Evolutionary conservation across 2,797 vertebrate species (phyloP).

Genomic region (Vespertilio murinus): DNA sequence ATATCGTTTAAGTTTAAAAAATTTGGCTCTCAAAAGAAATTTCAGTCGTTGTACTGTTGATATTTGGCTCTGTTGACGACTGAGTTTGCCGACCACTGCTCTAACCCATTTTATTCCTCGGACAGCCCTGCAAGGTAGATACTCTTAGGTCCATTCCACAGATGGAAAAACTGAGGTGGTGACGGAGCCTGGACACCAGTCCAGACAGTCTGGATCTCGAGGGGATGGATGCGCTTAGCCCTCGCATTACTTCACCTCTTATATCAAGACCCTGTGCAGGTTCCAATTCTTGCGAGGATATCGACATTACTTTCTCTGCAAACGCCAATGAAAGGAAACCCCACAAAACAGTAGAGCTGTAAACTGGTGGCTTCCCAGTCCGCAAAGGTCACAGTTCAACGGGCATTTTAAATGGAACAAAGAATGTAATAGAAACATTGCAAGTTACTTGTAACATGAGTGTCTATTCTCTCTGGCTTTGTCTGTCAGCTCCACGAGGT

Average conservation of each 20-base stretch:
- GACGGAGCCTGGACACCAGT: background rate
- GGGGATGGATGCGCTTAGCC: background rate
- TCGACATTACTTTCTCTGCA: background rate
- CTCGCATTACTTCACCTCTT: background rate
- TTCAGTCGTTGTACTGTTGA: no score
- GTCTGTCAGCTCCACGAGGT: background rate
- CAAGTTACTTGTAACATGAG: slow-evolving; percentile 15
- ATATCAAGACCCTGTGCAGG: background rate
- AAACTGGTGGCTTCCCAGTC: background rate
- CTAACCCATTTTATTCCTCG: background rate
- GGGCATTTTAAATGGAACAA: slow-evolving; percentile 39
- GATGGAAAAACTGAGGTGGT: background rate
- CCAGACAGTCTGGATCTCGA: background rate
- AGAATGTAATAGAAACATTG: background rate
- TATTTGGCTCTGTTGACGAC: no score
- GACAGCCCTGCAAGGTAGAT: background rate
- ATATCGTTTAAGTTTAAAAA: no score
- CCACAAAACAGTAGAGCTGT: background rate
- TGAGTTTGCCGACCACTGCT: no score
- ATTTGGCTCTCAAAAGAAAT: no score
- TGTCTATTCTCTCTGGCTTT: background rate
- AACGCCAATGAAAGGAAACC: background rate
- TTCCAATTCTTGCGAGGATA: background rate
- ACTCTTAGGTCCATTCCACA: background rate
- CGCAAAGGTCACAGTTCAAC: background rate